phyloP scores from a whole-genome alignment of 1,140 invertebrate genomes.

The Drosophila carrolli region DNA sequence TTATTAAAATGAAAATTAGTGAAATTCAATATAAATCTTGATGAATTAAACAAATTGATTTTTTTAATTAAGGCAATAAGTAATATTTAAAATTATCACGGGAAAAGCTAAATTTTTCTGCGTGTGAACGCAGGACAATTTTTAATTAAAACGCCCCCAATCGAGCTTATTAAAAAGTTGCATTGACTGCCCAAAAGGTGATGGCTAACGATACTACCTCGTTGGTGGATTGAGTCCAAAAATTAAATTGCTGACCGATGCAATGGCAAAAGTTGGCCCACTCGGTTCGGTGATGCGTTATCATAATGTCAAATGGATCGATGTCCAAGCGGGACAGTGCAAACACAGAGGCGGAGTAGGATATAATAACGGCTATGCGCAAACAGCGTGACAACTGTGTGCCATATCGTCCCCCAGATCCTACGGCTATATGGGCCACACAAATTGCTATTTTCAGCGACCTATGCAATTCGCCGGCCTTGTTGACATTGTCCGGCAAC shows the following conservation, averaged over 20 bases:
- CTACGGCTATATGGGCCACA: constrained; percentile 8
- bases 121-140: constrained; percentile 26
- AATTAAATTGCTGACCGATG: constrained; percentile 55
- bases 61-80: no score
- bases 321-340: constrained; percentile 21
- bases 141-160: constrained; percentile 71
- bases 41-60: no score
- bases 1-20: not conserved
- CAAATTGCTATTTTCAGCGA: constrained; percentile 51
- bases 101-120: not conserved
- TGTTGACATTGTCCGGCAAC: constrained; percentile 68
- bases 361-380: constrained; percentile 75
- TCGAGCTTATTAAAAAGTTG: constrained; percentile 73
- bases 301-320: constrained; percentile 75
- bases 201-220: constrained; percentile 1
- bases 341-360: constrained; percentile 31
- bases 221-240: constrained; percentile 10
- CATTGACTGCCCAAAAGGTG: constrained; percentile 36
- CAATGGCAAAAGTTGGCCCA: constrained; percentile 38
- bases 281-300: constrained; percentile 46
- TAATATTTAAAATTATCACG: no score
- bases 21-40: no score
- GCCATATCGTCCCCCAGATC: constrained; percentile 15
- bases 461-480: constrained; percentile 47
- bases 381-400: constrained; percentile 56